These are phyloP conservation scores for Podarcis siculus DNA, from an alignment of 2,797 vertebrate species.

Conservation along the genomic window DNA sequence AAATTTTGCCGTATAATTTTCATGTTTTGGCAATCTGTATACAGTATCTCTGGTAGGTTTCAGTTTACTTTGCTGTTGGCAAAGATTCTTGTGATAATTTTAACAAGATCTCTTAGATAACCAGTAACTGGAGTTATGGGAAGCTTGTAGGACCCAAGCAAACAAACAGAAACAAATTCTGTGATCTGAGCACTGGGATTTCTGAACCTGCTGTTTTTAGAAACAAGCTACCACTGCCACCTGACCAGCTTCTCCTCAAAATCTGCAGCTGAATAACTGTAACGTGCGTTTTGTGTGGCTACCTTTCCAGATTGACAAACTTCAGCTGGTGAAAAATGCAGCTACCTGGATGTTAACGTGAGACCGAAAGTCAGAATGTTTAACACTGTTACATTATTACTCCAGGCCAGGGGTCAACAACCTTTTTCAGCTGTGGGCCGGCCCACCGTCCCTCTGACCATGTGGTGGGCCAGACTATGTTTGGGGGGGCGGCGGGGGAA, in stretches of 20 bases:
- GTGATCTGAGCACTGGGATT: neutral
- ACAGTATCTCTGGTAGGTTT: conserved; percentile 15
- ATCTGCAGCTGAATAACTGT: neutral
- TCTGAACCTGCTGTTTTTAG: neutral
- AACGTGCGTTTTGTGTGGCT: too few relatives aligned
- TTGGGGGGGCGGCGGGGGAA: too few relatives aligned
- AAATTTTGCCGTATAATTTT: conserved; percentile 46
- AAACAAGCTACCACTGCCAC: neutral
- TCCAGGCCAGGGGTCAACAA: neutral
- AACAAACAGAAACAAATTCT: neutral
- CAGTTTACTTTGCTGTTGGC: neutral
- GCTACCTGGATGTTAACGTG: too few relatives aligned
- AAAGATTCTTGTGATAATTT: conserved; percentile 29
- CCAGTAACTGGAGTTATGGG: neutral
- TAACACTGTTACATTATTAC: too few relatives aligned
- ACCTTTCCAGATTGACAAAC: too few relatives aligned
- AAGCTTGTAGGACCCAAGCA: neutral
- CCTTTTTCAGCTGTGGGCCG: too few relatives aligned
- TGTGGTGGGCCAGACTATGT: too few relatives aligned
- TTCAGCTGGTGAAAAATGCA: too few relatives aligned
- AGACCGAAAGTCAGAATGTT: too few relatives aligned
- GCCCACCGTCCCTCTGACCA: too few relatives aligned
- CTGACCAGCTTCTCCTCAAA: neutral
- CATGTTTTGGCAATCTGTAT: conserved; percentile 49
- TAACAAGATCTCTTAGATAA: neutral